Conservation (phyloP, 2,797 vertebrate species). For the Capromys pilorides region DNA sequence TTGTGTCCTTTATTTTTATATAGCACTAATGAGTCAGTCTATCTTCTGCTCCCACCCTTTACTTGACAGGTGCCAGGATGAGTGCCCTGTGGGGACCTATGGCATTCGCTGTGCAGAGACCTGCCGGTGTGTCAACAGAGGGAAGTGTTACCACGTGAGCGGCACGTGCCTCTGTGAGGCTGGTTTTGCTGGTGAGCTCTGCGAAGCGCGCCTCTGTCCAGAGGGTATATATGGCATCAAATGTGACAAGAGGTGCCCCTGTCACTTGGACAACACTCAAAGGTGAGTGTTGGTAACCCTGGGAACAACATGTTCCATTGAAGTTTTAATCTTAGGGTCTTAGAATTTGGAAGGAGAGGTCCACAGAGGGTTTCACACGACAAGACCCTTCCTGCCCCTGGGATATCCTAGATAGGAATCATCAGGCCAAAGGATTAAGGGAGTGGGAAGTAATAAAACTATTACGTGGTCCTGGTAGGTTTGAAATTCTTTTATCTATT, state of each 20-base stretch:
- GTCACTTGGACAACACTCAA: conserved; percentile 89
- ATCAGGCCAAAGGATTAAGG: background rate
- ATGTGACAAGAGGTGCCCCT: conserved; percentile 93
- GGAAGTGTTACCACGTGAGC: conserved; percentile 93
- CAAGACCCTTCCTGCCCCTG: background rate
- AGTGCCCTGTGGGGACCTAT: conserved; percentile 92
- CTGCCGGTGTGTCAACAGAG: conserved; percentile 92
- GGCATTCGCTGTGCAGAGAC: conserved; percentile 90
- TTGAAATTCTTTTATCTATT: conserved; percentile 11
- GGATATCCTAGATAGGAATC: background rate
- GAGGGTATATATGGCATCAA: conserved; percentile 91
- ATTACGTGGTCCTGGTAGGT: background rate
- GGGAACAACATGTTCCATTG: background rate
- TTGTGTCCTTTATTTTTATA: background rate
- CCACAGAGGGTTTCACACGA: background rate
- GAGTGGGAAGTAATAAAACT: background rate
- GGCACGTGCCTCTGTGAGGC: conserved; percentile 93
- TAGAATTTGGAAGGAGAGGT: background rate
- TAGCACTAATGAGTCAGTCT: background rate
- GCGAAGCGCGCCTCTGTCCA: conserved; percentile 91
- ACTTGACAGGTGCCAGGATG: conserved; percentile 93
- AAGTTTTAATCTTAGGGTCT: accelerated
- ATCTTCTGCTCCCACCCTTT: background rate
- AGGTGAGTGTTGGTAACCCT: conserved; percentile 86
- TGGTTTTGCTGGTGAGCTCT: conserved; percentile 91